These are phyloP conservation scores for Glossosoma conforme DNA, from an alignment of 1,140 invertebrate species.

Conservation along the genomic window DNA sequence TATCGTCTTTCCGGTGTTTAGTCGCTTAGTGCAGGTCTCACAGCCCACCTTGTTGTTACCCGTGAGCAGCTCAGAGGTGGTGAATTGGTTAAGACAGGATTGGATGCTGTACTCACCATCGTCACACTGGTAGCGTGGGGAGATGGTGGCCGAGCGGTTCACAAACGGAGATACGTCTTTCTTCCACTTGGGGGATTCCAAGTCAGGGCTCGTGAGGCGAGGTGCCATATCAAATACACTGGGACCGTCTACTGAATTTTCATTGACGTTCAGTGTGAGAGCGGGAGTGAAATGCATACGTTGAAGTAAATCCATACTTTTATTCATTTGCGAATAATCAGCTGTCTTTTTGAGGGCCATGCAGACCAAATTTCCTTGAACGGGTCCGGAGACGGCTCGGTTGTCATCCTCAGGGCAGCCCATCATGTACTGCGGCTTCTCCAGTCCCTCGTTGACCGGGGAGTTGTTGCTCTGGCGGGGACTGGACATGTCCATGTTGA, in stretches of 20 bases:
- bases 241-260: not conserved
- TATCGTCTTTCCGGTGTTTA: conserved; percentile 67
- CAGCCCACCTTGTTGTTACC: conserved; percentile 91
- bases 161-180: conserved; percentile 30
- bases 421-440: not conserved
- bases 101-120: conserved; percentile 78
- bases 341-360: too few relatives aligned
- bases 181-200: conserved; percentile 19
- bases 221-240: conserved; percentile 1
- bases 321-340: too few relatives aligned
- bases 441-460: conserved; percentile 11
- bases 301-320: too few relatives aligned
- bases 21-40: conserved; percentile 77
- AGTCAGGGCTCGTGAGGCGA: conserved; percentile 6
- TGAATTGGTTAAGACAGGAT: conserved; percentile 90
- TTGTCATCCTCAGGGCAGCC: too few relatives aligned
- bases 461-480: conserved; percentile 32
- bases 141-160: conserved; percentile 47
- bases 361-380: too few relatives aligned
- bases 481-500: conserved; percentile 50
- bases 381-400: too few relatives aligned
- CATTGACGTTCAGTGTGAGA: conserved; percentile 34
- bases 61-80: conserved; percentile 78
- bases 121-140: conserved; percentile 62
- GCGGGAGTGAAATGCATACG: conserved; percentile 38